Evolutionary conservation across 2,888 invertebrate species (phyloP).

Genomic region (Plebejus melissa): DNA sequence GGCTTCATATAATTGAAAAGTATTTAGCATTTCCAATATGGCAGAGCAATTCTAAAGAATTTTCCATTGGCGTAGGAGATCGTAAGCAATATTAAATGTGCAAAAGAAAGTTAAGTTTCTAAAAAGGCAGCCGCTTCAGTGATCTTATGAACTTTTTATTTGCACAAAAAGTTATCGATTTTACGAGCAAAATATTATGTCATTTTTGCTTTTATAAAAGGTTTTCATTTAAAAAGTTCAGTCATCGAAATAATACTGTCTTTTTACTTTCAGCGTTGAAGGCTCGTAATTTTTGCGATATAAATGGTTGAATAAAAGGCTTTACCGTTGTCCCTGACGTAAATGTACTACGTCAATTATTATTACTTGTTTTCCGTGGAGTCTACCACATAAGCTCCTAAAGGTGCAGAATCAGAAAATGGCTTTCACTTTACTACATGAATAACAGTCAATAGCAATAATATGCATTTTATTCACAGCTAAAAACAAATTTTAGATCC

Average conservation of each 20-base stretch:
- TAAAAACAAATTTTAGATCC: neutral
- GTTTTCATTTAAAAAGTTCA: conserved; percentile 1
- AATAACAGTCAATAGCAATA: neutral
- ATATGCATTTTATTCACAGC: neutral
- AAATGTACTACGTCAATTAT: neutral
- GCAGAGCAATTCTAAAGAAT: conserved; percentile 25
- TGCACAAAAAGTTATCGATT: conserved; percentile 4
- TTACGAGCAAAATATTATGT: neutral
- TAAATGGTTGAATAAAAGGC: conserved; percentile 9
- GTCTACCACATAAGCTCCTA: neutral
- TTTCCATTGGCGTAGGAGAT: conserved; percentile 21
- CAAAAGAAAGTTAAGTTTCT: conserved; percentile 26
- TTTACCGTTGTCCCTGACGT: neutral
- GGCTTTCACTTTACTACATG: neutral
- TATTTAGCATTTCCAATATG: conserved; percentile 26
- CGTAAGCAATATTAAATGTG: conserved; percentile 26
- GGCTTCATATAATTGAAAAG: conserved; percentile 20
- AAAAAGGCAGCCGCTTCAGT: conserved; percentile 16
- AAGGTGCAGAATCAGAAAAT: neutral
- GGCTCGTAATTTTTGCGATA: neutral
- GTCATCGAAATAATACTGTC: neutral
- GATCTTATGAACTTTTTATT: conserved; percentile 17
- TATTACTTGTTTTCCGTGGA: neutral
- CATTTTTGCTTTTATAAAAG: neutral
- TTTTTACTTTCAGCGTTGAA: neutral